Evolutionary conservation across 1,140 invertebrate genomes (phyloP).

Genomic region (Drosophila pachea): DNA sequence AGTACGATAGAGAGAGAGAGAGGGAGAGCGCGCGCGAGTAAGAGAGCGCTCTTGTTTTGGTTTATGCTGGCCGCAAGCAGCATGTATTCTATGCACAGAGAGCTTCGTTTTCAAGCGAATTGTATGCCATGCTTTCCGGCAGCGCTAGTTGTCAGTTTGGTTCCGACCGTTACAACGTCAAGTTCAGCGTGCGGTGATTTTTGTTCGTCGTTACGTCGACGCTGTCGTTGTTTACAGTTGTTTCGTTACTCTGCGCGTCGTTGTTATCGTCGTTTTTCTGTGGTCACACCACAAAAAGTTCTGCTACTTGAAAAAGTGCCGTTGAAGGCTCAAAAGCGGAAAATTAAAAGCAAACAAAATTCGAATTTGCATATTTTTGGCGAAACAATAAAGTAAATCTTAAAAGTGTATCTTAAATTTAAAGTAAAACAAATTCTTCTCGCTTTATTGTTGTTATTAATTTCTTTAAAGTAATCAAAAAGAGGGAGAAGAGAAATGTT

Average conservation of each 20-base stretch:
- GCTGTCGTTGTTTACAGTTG: conserved; percentile 53
- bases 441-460: neutral
- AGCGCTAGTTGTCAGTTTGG: conserved; percentile 49
- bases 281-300: conserved; percentile 20
- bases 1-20: conserved; percentile 10
- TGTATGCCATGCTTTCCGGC: conserved; percentile 33
- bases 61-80: conserved; percentile 32
- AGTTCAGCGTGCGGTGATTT: conserved; percentile 58
- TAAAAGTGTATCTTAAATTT: conserved; percentile 15
- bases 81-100: conserved; percentile 6
- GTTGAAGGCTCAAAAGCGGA: conserved; percentile 42
- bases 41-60: conserved; percentile 24
- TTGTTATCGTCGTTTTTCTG: conserved; percentile 35
- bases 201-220: conserved; percentile 54
- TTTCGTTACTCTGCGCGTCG: conserved; percentile 39
- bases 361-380: conserved; percentile 47
- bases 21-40: conserved; percentile 7
- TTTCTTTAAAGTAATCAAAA: conserved; percentile 21
- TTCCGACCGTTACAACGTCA: conserved; percentile 67
- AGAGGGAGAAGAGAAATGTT: conserved; percentile 22
- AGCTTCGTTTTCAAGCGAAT: conserved; percentile 15
- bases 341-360: conserved; percentile 63
- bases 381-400: conserved; percentile 35
- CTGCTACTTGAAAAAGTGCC: conserved; percentile 11
- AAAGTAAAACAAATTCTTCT: conserved; percentile 30